Evolutionary conservation across 2,113 vertebrate species (phyloP).

Genomic region (Capricornis sumatraensis): DNA sequence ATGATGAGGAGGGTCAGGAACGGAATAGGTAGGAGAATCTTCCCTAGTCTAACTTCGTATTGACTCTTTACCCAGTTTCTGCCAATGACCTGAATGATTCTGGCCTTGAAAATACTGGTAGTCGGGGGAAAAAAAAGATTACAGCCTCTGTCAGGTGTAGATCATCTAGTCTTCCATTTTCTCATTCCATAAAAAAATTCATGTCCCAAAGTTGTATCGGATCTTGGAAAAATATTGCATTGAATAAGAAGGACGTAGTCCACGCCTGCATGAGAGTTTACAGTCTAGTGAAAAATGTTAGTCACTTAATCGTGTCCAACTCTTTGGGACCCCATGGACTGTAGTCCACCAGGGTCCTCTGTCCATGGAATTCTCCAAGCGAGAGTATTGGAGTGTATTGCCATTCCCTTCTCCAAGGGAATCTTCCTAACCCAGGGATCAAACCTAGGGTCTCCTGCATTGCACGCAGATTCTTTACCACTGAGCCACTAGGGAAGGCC

Average conservation of each 20-base stretch:
- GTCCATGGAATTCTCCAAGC: neutral
- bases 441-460: neutral
- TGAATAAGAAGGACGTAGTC: neutral
- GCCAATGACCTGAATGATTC: neutral
- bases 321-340: neutral
- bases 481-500: neutral
- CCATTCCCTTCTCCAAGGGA: neutral
- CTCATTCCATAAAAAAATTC: neutral
- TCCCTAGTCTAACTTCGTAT: neutral
- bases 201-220: neutral
- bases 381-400: neutral
- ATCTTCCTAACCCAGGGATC: neutral
- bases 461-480: neutral
- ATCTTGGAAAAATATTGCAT: neutral
- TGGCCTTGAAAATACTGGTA: neutral
- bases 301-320: neutral
- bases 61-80: neutral
- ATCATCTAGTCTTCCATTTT: neutral
- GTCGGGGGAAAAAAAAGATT: neutral
- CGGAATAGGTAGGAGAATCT: neutral
- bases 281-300: neutral
- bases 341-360: neutral
- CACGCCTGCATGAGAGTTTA: neutral
- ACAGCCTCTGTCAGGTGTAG: neutral
- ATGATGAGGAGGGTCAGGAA: neutral